Evolutionary conservation across 2,888 invertebrate species (phyloP).

Genomic region (Rosalia funebris): DNA sequence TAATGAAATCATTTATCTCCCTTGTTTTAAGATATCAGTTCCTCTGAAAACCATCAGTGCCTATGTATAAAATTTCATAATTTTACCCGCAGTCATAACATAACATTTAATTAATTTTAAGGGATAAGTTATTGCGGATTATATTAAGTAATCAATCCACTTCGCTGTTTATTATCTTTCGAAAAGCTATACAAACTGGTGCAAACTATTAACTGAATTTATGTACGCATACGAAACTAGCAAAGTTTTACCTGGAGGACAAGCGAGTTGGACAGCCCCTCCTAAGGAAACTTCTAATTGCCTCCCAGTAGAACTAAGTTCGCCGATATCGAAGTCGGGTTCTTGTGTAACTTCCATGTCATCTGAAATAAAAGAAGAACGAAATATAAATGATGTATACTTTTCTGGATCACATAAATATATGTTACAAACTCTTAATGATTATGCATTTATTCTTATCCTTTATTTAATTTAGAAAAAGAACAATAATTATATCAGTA

Average conservation of each 20-base stretch:
- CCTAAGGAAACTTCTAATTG: constrained; percentile 86
- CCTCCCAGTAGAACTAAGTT: constrained; percentile 71
- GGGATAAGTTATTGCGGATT: neutral
- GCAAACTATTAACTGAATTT: constrained; percentile 38
- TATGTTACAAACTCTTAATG: too few species aligned
- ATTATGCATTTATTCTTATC: too few species aligned
- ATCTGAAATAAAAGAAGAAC: constrained; percentile 51
- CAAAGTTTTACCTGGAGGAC: constrained; percentile 74
- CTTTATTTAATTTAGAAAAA: too few species aligned
- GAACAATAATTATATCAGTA: too few species aligned
- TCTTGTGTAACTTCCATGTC: constrained; percentile 69
- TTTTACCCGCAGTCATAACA: too few species aligned
- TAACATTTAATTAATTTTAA: too few species aligned
- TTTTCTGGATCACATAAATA: neutral
- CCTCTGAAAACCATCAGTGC: too few species aligned
- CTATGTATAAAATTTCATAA: too few species aligned
- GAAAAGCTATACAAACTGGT: constrained; percentile 22
- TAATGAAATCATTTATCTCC: too few species aligned
- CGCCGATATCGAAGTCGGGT: constrained; percentile 66
- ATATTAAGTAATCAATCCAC: constrained; percentile 34
- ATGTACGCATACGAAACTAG: constrained; percentile 30
- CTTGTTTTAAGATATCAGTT: too few species aligned
- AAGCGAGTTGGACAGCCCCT: constrained; percentile 86
- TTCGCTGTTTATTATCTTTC: constrained; percentile 27
- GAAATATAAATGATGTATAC: constrained; percentile 11